These are phyloP conservation scores for Lordiphosa mommai DNA, from an alignment of 1,140 invertebrate species.

Conservation along the genomic window DNA sequence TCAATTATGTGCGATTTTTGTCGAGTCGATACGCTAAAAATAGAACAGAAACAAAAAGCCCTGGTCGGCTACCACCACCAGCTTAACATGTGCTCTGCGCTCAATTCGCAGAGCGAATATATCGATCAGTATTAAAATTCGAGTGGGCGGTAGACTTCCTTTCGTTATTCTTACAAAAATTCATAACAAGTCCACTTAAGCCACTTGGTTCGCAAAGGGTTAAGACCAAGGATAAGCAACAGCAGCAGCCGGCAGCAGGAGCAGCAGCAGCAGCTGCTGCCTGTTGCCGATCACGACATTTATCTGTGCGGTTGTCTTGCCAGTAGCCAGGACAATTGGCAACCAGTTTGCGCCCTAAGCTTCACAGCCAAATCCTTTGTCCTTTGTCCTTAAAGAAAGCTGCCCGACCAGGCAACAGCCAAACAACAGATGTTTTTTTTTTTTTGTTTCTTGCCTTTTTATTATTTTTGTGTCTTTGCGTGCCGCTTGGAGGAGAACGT, in stretches of 20 bases:
- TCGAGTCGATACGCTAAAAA: too few relatives aligned
- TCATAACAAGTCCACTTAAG: too few relatives aligned
- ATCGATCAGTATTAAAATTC: too few relatives aligned
- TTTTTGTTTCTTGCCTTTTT: conserved; percentile 14
- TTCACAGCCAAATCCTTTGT: conserved; percentile 53
- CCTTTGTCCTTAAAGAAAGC: conserved; percentile 50
- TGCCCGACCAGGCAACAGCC: conserved; percentile 23
- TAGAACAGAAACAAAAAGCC: too few relatives aligned
- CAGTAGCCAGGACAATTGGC: conserved; percentile 48
- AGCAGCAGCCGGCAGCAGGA: conserved; percentile 26
- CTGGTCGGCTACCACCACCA: too few relatives aligned
- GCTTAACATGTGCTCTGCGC: too few relatives aligned
- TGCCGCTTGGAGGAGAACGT: conserved; percentile 41
- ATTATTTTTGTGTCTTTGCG: conserved; percentile 4
- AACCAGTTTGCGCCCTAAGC: conserved; percentile 73
- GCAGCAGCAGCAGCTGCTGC: conserved; percentile 28
- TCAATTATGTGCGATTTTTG: too few relatives aligned
- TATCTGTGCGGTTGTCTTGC: conserved; percentile 44
- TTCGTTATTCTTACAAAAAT: too few relatives aligned
- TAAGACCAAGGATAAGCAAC: neutral
- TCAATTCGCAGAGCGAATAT: too few relatives aligned
- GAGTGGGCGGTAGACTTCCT: too few relatives aligned
- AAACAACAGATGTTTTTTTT: conserved; percentile 62
- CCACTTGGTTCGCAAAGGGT: neutral
- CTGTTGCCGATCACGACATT: conserved; percentile 36